Conservation (phyloP, 2,113 vertebrate species). For the Romanogobio albipinnatus region DNA sequence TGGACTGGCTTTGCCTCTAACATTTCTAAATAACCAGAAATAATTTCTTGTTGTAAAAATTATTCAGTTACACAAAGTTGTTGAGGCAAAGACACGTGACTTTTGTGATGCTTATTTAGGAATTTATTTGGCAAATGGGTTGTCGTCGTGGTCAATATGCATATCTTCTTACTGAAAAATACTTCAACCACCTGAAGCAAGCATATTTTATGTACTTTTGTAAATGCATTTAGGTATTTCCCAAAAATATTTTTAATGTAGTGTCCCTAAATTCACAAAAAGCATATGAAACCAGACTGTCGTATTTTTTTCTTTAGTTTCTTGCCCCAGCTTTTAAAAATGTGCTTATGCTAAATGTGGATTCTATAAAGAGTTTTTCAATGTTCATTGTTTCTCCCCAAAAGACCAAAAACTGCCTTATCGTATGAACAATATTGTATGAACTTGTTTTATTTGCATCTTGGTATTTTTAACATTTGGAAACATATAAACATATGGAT, state of each 20-base stretch:
- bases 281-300: too few relatives aligned
- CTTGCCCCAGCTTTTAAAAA: too few relatives aligned
- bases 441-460: too few relatives aligned
- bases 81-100: neutral
- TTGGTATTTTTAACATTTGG: too few relatives aligned
- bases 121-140: neutral
- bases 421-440: too few relatives aligned
- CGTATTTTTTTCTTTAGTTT: too few relatives aligned
- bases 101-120: neutral
- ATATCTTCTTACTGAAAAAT: neutral
- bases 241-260: neutral
- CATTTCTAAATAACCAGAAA: neutral
- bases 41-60: neutral
- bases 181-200: neutral
- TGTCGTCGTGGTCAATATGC: neutral
- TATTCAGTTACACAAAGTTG: neutral
- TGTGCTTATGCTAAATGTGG: too few relatives aligned
- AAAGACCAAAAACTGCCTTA: too few relatives aligned
- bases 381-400: neutral
- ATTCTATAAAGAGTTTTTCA: neutral
- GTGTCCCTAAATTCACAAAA: too few relatives aligned
- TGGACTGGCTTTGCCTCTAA: neutral
- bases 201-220: neutral
- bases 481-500: too few relatives aligned
- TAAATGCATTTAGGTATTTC: neutral